Evolutionary conservation across 2,888 invertebrate genomes (phyloP).

Genomic region (Gonocerus acuteangulatus): DNA sequence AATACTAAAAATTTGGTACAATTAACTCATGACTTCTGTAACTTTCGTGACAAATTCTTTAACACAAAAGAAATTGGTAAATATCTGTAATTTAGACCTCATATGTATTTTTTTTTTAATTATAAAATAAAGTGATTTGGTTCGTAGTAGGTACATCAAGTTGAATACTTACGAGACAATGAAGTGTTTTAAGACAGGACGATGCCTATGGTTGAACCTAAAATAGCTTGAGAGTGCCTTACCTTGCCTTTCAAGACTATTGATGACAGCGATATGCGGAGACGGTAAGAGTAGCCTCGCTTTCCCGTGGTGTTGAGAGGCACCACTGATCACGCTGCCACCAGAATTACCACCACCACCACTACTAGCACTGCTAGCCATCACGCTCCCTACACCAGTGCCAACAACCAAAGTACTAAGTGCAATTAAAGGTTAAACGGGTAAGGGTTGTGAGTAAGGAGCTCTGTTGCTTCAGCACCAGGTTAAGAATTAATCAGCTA

Average conservation of each 20-base stretch:
- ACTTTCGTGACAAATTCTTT: too few species aligned
- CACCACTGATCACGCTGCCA: conserved; percentile 1
- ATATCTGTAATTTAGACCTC: too few species aligned
- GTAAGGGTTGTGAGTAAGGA: too few species aligned
- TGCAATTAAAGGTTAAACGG: conserved; percentile 1
- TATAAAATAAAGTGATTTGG: too few species aligned
- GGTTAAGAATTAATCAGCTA: neutral
- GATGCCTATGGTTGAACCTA: neutral
- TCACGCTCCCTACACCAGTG: conserved; percentile 17
- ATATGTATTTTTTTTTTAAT: too few species aligned
- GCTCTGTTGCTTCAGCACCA: too few species aligned
- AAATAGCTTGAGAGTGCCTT: conserved; percentile 1
- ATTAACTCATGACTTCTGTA: too few species aligned
- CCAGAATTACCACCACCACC: conserved; percentile 3
- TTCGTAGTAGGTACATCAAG: too few species aligned
- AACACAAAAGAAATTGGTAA: too few species aligned
- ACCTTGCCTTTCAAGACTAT: conserved; percentile 24
- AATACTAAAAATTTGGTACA: too few species aligned
- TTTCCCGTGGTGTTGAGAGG: conserved; percentile 5
- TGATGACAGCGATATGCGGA: conserved; percentile 20
- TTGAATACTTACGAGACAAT: too few species aligned
- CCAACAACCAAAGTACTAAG: conserved; percentile 10
- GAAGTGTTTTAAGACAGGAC: neutral
- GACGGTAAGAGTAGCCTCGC: conserved; percentile 13
- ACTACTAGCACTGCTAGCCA: conserved; percentile 22